phyloP scores from a whole-genome alignment of 2,888 invertebrate genomes.

The Dastarcus helophoroides region DNA sequence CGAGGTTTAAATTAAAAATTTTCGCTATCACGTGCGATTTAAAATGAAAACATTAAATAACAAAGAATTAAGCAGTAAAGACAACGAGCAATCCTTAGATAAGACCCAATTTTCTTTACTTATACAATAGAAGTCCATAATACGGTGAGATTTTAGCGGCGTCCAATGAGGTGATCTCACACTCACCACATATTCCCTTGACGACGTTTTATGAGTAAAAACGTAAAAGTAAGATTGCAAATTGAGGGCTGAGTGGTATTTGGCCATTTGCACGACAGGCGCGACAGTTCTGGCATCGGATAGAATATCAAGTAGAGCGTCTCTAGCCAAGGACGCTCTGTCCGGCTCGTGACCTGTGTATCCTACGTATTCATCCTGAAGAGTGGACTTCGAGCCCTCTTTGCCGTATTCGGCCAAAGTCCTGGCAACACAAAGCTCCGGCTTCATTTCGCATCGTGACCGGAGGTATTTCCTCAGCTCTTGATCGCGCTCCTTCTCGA shows the following conservation, averaged over 20 bases:
- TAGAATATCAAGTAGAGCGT: conserved; percentile 74
- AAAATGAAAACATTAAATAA: too few species aligned
- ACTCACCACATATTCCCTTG: conserved; percentile 70
- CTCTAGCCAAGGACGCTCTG: conserved; percentile 38
- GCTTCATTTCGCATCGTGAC: conserved; percentile 64
- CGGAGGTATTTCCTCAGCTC: conserved; percentile 68
- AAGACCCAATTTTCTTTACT: too few species aligned
- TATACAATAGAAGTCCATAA: too few species aligned
- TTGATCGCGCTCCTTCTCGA: conserved; percentile 63
- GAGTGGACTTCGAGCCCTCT: conserved; percentile 11
- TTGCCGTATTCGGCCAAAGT: conserved; percentile 49
- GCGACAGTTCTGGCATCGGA: conserved; percentile 82
- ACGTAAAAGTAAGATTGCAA: conserved; percentile 78
- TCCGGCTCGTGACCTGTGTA: conserved; percentile 22
- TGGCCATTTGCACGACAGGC: conserved; percentile 64
- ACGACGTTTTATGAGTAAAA: conserved; percentile 72
- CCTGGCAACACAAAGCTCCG: conserved; percentile 52
- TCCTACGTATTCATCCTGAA: conserved; percentile 10
- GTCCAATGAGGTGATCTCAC: too few species aligned
- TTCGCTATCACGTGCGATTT: too few species aligned
- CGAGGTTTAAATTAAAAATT: too few species aligned
- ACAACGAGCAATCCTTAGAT: too few species aligned
- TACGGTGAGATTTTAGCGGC: too few species aligned
- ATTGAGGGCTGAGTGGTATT: conserved; percentile 64
- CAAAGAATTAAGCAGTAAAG: too few species aligned